Conservation (phyloP, 1,140 invertebrate species). For the Pomacea maculata region DNA sequence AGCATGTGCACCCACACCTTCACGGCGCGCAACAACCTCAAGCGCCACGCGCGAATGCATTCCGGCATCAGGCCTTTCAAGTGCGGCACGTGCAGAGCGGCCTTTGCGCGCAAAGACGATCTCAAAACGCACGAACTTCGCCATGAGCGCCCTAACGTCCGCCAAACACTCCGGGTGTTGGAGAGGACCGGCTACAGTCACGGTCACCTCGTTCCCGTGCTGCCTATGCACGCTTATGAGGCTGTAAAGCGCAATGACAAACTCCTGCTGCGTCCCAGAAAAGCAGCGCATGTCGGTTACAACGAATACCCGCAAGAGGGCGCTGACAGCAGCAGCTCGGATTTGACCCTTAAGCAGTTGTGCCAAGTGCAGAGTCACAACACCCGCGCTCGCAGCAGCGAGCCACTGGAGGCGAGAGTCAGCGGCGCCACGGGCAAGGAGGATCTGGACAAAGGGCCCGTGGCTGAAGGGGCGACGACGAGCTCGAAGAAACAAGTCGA, state of each 20-base stretch:
- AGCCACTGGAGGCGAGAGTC: background rate
- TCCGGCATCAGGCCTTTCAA: conserved; percentile 61
- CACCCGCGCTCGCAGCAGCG: background rate
- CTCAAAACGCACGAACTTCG: conserved; percentile 73
- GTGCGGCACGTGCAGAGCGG: conserved; percentile 76
- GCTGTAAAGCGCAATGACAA: conserved; percentile 28
- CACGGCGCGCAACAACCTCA: conserved; percentile 72
- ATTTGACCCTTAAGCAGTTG: conserved; percentile 2
- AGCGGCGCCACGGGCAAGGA: conserved; percentile 24
- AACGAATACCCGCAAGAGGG: background rate
- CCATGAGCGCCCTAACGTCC: conserved; percentile 59
- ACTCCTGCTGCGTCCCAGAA: conserved; percentile 20
- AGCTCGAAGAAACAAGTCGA: conserved; percentile 2
- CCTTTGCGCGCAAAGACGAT: conserved; percentile 74
- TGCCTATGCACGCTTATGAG: background rate
- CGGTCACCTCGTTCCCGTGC: conserved; percentile 33
- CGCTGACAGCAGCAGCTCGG: background rate
- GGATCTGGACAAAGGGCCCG: background rate
- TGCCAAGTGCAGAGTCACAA: background rate
- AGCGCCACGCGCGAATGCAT: conserved; percentile 80
- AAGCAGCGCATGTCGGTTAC: no score
- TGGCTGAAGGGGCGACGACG: background rate
- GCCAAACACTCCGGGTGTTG: conserved; percentile 24
- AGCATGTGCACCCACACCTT: conserved; percentile 48
- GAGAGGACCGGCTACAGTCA: no score